Base-by-base conservation (phyloP, 2,113 vertebrate genomes). In the Paramisgurnus dabryanus region DNA sequence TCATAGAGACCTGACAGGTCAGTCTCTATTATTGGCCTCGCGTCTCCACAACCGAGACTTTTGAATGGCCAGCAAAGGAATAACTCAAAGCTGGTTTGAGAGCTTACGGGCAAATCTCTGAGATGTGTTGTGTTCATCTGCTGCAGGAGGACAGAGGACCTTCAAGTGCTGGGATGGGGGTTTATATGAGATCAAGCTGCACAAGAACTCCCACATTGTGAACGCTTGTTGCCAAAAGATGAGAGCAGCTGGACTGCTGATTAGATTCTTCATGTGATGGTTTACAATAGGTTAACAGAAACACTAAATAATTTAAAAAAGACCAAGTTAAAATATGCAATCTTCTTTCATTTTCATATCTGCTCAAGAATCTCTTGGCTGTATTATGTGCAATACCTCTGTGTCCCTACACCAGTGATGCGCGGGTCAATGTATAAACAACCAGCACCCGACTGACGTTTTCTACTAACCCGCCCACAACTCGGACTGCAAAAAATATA, bases 41-140 rank as follows among this genome's bases (percentile, higher is more conserved):
- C 57, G 69, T 41, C 64, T 76, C 77, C 80, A 78, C 10, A 15
- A 18, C 22, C 9, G 70, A 86, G 76, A 71, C 76, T 76, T 61
- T 82, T 50, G 6, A 75, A 66, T 67, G 17, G 69, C 13, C 68
- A 76, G 66, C 65, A 55, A 39, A 76, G 76, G 78, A 89, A 53
- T 86, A 74, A 84, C 81, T 87, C 86, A 81, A 70, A 69, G 63
- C 75, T 6, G 47, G 34, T 18, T 71, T 39, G 27, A 81, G 74
- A 18, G 64, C 85, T 67, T 76, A 58, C 40, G 34, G 34, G 65
- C 76, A 49, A 80, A 80, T 69, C 77, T 57, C 41, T 17, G 7
- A 69, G 66, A 76, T 12, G 27, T n/a, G 50, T 1, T 7, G 53
- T 34, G 53, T 85, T 82, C 55, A 86, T 89, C 85, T 81, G 45